A percentile compares a stretch with the other conserved stretches of the same genome.
These are phyloP conservation scores for Papio anubis DNA, from an alignment of 2,113 vertebrate species.

Conservation along the genomic window DNA sequence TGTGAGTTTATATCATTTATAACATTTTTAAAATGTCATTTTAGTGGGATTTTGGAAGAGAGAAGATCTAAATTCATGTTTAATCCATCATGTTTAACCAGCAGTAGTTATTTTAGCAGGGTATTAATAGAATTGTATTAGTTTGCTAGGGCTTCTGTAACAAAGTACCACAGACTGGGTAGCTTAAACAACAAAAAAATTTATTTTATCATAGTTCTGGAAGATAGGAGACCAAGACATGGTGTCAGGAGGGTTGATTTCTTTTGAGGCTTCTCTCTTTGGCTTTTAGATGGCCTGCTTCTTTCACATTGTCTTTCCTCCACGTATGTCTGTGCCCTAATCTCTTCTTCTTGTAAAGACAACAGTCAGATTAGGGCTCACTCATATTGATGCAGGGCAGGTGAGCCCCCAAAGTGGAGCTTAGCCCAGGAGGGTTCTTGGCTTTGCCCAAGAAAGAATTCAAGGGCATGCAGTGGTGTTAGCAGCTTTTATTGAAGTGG, in stretches of 20 bases:
- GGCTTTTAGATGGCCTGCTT: background rate
- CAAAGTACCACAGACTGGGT: background rate
- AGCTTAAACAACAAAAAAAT: background rate
- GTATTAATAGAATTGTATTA: slow-evolving; percentile 2
- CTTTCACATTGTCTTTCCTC: background rate
- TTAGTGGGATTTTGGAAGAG: slow-evolving; percentile 30
- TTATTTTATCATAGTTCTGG: background rate
- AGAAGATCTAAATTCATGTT: background rate
- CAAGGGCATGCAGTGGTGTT: too few species aligned
- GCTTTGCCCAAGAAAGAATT: too few species aligned
- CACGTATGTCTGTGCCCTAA: background rate
- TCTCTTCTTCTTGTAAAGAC: background rate
- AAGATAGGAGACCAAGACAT: background rate
- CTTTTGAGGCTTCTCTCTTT: background rate
- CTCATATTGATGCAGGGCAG: too few species aligned
- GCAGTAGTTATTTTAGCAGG: slow-evolving; percentile 30
- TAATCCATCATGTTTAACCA: slow-evolving; percentile 31
- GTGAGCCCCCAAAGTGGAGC: too few species aligned
- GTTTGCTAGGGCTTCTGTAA: background rate
- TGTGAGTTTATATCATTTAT: slow-evolving; percentile 30
- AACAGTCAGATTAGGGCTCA: background rate
- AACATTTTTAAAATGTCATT: slow-evolving; percentile 33
- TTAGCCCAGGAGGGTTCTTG: too few species aligned
- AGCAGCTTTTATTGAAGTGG: too few species aligned
- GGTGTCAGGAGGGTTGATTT: background rate